Evolutionary conservation across 2,797 vertebrate genomes (phyloP), one percentile per base, ranked within the genome.

Genomic region (Cottoperca gobio): DNA sequence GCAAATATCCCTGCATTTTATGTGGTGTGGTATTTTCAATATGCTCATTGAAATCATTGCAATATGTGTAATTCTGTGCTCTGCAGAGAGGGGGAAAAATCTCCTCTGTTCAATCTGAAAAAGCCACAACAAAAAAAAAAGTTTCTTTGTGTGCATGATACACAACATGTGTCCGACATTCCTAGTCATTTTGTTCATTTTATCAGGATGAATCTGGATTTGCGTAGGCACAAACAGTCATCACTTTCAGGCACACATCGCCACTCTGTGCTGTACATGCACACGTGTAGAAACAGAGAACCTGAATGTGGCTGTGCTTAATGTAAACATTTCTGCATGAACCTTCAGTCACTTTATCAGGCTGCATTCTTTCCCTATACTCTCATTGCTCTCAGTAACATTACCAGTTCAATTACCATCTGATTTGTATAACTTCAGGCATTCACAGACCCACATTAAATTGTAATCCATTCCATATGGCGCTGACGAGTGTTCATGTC

Each of bases 11-110:
- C 72, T 37, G 6, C 3, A 19, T 58, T 75, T 67, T 82, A 79
- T 19, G 49, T 80, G 77, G 54, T 31, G n/a, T n/a, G n/a, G n/a
- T n/a, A n/a, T n/a, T n/a, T n/a, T n/a, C n/a, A n/a, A n/a, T n/a
- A n/a, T n/a, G n/a, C n/a, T n/a, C n/a, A n/a, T n/a, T n/a, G n/a
- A 33, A 82, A 91, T 84, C 31, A 76, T 49, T 82, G 16, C 63
- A 84, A 39, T 55, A 63, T 85, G 64, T 64, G 63, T 17, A 40
- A 80, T 2, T 5, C 6, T 1, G 14, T 67, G n/a, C n/a, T n/a
- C 19, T 35, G 42, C 50, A 33, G 19, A 66, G 37, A 31, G 9
- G 31, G 12, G 16, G 28, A 57, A 24, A 33, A 4, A 28, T 10
- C 3, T 33, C 5, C 39, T 70, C n/a, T 23, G 9, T 69, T 66